These are phyloP conservation scores for Sinonovacula constricta DNA, from an alignment of 1,140 invertebrate species.

Conservation along the genomic window DNA sequence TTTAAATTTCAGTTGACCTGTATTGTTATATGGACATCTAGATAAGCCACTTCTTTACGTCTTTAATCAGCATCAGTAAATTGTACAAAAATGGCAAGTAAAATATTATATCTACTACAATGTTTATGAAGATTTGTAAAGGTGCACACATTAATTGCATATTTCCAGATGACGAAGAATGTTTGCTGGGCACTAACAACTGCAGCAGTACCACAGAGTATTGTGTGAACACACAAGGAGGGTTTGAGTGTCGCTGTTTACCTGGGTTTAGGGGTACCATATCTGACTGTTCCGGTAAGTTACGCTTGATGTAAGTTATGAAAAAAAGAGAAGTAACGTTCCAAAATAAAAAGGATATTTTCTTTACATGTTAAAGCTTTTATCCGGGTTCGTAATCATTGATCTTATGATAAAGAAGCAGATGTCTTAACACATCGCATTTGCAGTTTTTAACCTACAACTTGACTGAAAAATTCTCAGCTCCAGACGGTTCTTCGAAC, in stretches of 20 bases:
- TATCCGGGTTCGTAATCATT: no score
- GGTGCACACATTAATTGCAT: not conserved
- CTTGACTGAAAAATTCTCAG: no score
- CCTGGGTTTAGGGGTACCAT: not conserved
- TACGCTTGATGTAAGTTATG: no score
- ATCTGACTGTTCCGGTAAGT: not conserved
- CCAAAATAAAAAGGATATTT: no score
- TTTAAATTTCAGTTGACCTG: no score
- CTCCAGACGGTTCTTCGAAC: no score
- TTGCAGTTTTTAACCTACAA: no score
- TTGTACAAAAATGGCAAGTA: not conserved
- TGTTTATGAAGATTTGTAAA: not conserved
- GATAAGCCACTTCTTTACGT: not conserved
- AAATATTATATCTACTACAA: not conserved
- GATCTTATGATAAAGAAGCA: no score
- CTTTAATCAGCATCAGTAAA: not conserved
- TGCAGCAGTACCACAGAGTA: not conserved
- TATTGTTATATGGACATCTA: not conserved
- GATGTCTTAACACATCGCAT: no score
- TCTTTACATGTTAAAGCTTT: no score
- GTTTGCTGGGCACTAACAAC: not conserved
- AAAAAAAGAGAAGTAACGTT: no score
- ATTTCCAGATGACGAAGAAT: not conserved
- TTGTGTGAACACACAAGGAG: not conserved
- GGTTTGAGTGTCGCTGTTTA: not conserved